Evolutionary conservation across 1,140 invertebrate genomes (phyloP), one percentile per base, ranked within the genome.

Genomic region (Pristionchus pacificus): DNA sequence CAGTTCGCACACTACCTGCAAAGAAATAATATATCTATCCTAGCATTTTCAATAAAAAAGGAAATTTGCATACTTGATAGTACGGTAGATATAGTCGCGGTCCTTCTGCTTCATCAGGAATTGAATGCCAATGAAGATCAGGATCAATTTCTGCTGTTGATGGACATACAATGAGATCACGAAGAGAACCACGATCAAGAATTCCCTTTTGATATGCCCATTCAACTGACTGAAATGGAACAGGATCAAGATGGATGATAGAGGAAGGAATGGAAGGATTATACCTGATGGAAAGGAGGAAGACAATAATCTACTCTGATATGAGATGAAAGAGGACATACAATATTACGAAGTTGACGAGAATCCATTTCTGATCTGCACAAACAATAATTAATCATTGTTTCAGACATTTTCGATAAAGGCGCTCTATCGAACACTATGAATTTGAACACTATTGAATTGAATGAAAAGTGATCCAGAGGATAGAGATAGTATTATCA

Each of bases 281-380:
- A 0, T 74, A 74, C 75, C 59, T 74, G 74, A 68, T 76, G 71
- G 24, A 74, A 76, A 6, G 72, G 66, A 2, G 75, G 75, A 2
- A 76, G 60, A 31, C 72, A 61, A 55, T 69, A 76, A 25, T 74
- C 67, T 32, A 68, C 70, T 13, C 75, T 33, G 30, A 76, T 75
- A n/a, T 68, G 58, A 29, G 60, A 58, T 15, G 64, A 38, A 13
- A 76, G 62, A 10, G 65, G 63, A 28, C 30, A 60, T 28, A 73
- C 25, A 49, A 75, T 64, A 32, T 73, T 71, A 29, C 70, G 73
- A 3, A 74, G 33, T 28, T 74, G 70, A 1, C 31, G 55, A 24
- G 57, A 55, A 1, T 30, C 30, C 29, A 65, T 60, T 13, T 74
- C 72, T 2, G 60, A 49, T 49, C 38, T 49, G 38, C 38, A n/a